Evolutionary conservation across 2,888 invertebrate species (phyloP).

Genomic region (Luperina testacea): DNA sequence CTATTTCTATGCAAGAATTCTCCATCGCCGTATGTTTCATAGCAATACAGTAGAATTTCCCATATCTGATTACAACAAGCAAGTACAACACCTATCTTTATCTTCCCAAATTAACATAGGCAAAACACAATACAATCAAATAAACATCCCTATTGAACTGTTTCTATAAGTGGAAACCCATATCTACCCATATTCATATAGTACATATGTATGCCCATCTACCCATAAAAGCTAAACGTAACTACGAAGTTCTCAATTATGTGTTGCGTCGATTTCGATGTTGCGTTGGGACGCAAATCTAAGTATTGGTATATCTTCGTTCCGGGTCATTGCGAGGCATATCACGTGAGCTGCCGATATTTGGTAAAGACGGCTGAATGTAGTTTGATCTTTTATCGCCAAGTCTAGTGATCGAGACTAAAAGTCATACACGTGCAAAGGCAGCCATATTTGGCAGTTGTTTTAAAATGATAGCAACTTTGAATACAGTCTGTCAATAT

Average conservation of each 20-base stretch:
- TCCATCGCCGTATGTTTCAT: neutral
- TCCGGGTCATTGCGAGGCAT: constrained; percentile 23
- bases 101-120: constrained; percentile 32
- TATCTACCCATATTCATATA: neutral
- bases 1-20: neutral
- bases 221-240: neutral
- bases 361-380: neutral
- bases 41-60: constrained; percentile 10
- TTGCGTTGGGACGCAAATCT: constrained; percentile 10
- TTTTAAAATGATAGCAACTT: no score
- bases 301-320: constrained; percentile 13
- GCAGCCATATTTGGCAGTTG: no score
- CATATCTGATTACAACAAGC: constrained; percentile 17
- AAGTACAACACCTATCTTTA: constrained; percentile 7
- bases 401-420: neutral
- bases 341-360: constrained; percentile 2
- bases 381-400: neutral
- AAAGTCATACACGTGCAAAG: no score
- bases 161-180: constrained; percentile 2
- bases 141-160: constrained; percentile 25
- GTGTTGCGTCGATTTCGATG: constrained; percentile 1
- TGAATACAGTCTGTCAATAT: no score
- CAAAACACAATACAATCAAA: constrained; percentile 34
- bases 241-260: neutral
- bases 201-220: neutral